Percentiles rank a stretch among this genome's conserved stretches.
These are phyloP conservation scores for Therioaphis trifolii DNA, from an alignment of 2,888 invertebrate species.

Conservation along the genomic window DNA sequence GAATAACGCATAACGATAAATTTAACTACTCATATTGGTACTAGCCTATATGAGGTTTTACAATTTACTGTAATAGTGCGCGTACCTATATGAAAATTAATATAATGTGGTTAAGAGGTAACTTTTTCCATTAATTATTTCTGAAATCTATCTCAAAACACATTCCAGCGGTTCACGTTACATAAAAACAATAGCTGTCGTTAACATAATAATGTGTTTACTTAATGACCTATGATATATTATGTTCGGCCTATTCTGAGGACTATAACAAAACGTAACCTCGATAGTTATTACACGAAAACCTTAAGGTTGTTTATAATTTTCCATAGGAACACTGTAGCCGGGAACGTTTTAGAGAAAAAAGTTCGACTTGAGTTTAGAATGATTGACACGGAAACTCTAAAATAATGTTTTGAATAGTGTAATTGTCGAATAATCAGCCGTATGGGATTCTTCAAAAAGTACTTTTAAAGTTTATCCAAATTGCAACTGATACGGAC, in stretches of 20 bases:
- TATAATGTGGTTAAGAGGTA: background rate
- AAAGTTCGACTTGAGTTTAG: background rate
- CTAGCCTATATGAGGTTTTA: too few relatives aligned
- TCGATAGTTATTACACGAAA: background rate
- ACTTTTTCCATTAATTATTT: background rate
- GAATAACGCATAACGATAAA: too few relatives aligned
- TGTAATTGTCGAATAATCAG: background rate
- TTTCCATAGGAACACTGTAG: background rate
- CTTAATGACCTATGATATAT: constrained; percentile 24
- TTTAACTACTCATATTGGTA: too few relatives aligned
- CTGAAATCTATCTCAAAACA: constrained; percentile 31
- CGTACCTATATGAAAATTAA: constrained; percentile 1
- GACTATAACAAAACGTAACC: background rate
- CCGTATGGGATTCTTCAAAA: background rate
- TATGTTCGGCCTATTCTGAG: background rate
- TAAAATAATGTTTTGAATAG: background rate
- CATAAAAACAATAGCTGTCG: constrained; percentile 27
- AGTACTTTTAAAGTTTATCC: background rate
- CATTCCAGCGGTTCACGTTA: constrained; percentile 33
- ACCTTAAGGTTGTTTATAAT: constrained; percentile 20
- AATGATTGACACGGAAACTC: background rate
- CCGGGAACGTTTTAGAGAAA: background rate
- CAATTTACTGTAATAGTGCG: background rate
- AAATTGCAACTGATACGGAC: too few relatives aligned
- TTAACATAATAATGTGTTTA: constrained; percentile 42